Base-by-base conservation (phyloP, 2,888 invertebrate genomes). In the Drosophila mettleri region DNA sequence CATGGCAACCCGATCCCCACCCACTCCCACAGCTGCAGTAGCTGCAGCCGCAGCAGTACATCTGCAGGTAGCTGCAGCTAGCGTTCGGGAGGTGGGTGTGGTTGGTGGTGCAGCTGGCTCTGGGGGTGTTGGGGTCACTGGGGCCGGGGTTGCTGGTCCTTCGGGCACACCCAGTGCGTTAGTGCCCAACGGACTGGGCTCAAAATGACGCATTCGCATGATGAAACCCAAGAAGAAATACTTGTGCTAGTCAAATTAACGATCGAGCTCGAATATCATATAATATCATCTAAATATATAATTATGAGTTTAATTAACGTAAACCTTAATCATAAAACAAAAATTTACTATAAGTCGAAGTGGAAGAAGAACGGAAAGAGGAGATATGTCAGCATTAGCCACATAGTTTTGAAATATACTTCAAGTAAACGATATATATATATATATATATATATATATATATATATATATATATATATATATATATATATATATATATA, bases 161-260 rank as follows among this genome's bases (percentile, higher is more conserved):
- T 65, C 48, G n/a, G 73, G 69, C 34, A 22, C 89, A 64, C 85
- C 90, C 69, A 89, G 80, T 74, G 86, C 88, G 29, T 67, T 91
- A 80, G 92, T 91, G 64, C 83, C 91, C 71, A 91, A 91, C 39
- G 92, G 91, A 48, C 76, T 92, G 66, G 90, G 90, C 64, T 92
- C 92, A 74, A 92, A 92, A 92, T 92, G 92, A 92, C 92, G 92
- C 88, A 92, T 91, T 92, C 92, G 92, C 91, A 90, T 90, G 91
- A 91, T 92, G 91, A 92, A 92, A 91, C 92, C 92, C 77, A 92
- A 92, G 87, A 92, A 92, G 88, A 92, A 92, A 88, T 92, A 92
- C 83, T 90, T 92, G 91, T 92, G 92, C 92, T 92, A 92, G 92
- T 92, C 92, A 92, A 92, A 91, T 91, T 91, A 91, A 43, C 55